Percentiles rank a stretch among this genome's conserved stretches.
Conservation (phyloP, 1,140 invertebrate species). For the Microplitis mediator region DNA sequence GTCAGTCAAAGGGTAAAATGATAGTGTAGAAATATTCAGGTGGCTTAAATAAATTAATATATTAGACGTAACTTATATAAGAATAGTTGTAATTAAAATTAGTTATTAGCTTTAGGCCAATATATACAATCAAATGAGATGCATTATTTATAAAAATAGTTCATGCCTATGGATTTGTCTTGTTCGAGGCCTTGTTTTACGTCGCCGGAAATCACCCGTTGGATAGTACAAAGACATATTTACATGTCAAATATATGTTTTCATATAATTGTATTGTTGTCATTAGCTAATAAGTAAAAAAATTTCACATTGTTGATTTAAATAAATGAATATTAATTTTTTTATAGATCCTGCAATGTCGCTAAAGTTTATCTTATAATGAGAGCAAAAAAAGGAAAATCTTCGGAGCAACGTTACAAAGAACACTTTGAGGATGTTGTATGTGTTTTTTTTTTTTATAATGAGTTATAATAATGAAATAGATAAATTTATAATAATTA, state of each 20-base stretch:
- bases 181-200: neutral
- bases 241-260: neutral
- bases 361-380: conserved; percentile 72
- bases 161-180: conserved; percentile 26
- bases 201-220: conserved; percentile 27
- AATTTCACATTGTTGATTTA: neutral
- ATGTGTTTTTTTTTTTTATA: conserved; percentile 42
- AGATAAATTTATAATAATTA: neutral
- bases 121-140: conserved; percentile 4
- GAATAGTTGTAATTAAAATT: too few relatives aligned
- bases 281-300: neutral
- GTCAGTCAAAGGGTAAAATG: too few relatives aligned
- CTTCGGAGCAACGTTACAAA: conserved; percentile 63
- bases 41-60: too few relatives aligned
- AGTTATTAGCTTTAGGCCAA: too few relatives aligned
- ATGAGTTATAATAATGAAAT: neutral
- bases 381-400: conserved; percentile 73
- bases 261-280: too few relatives aligned
- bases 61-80: too few relatives aligned
- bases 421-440: conserved; percentile 66
- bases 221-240: conserved; percentile 15
- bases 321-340: conserved; percentile 14
- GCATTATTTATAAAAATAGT: conserved; percentile 9
- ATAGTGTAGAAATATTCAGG: too few relatives aligned
- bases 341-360: conserved; percentile 70